Conservation (phyloP, 2,113 vertebrate species). For the Labrus mixtus region DNA sequence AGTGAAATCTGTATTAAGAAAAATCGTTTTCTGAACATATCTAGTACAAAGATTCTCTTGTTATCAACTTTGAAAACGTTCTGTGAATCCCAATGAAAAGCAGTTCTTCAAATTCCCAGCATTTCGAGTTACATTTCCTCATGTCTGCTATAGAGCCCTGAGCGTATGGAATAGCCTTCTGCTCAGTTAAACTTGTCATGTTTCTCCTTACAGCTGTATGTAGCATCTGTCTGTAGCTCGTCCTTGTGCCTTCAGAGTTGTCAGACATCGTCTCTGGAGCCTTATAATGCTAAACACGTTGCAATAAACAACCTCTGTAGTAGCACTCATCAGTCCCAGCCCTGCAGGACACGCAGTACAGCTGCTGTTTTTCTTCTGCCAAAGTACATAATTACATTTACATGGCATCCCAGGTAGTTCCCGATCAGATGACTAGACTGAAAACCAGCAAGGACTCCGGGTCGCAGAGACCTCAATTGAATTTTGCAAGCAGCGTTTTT, state of each 20-base stretch:
- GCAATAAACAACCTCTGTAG: neutral
- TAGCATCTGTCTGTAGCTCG: neutral
- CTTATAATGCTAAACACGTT: neutral
- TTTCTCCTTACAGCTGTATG: neutral
- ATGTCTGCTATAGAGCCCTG: neutral
- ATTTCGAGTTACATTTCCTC: neutral
- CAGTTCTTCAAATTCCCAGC: no score
- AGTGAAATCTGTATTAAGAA: no score
- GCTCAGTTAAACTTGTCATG: neutral
- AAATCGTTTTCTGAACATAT: no score
- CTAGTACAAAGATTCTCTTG: neutral
- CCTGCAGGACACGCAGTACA: neutral
- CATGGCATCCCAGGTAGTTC: neutral
- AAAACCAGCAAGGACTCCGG: neutral
- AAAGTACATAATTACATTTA: conserved; percentile 13
- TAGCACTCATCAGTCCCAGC: neutral
- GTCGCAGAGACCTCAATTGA: neutral
- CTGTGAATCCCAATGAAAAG: no score
- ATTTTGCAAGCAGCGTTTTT: neutral
- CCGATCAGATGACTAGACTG: conserved; percentile 11
- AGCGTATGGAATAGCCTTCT: neutral
- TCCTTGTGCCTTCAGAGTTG: neutral
- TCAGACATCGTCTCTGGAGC: neutral
- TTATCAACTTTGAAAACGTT: neutral
- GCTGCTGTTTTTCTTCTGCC: neutral